phyloP scores from a whole-genome alignment of 53 echinoderm and acorn worm species.

The Temnopleurus reevesii region DNA sequence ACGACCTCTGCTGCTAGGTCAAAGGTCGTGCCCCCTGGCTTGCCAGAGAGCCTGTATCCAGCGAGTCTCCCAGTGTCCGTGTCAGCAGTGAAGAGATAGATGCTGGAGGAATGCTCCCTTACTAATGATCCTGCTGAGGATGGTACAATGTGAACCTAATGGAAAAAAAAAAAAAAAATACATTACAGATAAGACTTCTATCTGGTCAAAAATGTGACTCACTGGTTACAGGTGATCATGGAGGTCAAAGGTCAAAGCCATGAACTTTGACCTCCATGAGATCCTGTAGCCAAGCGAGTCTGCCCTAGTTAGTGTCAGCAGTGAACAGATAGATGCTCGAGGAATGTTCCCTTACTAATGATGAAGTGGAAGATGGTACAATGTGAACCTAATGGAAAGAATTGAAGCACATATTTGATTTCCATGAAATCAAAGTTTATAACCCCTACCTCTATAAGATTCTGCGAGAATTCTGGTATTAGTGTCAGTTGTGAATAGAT shows the following conservation, averaged over 20 bases:
- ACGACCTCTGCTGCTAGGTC: slow-evolving; percentile 67
- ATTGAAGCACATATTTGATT: too few relatives aligned
- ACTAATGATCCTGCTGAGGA: slow-evolving; percentile 56
- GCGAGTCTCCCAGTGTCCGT: slow-evolving; percentile 56
- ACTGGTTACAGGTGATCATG: too few relatives aligned
- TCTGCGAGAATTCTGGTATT: slow-evolving; percentile 64
- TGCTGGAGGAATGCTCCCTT: slow-evolving; percentile 47
- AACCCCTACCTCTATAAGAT: too few relatives aligned
- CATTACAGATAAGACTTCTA: too few relatives aligned
- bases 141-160: slow-evolving; percentile 80
- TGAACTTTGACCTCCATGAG: neutral
- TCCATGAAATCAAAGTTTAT: too few relatives aligned
- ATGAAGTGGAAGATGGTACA: slow-evolving; percentile 63
- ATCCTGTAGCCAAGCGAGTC: slow-evolving; percentile 77
- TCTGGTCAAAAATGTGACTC: too few relatives aligned
- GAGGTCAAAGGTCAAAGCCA: slow-evolving; percentile 44
- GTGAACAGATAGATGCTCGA: slow-evolving; percentile 81
- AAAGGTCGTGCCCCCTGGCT: neutral
- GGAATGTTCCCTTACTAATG: slow-evolving; percentile 56
- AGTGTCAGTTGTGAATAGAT: slow-evolving; percentile 84
- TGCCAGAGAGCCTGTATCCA: slow-evolving; percentile 66
- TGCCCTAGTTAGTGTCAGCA: slow-evolving; percentile 63
- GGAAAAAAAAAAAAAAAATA: too few relatives aligned
- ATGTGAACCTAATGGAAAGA: slow-evolving; percentile 74
- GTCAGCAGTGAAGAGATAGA: slow-evolving; percentile 90